A percentile compares a stretch with the other conserved stretches of the same genome.
These are phyloP conservation scores for Poecilia picta DNA, from an alignment of 2,797 vertebrate genomes.

Conservation along the genomic window DNA sequence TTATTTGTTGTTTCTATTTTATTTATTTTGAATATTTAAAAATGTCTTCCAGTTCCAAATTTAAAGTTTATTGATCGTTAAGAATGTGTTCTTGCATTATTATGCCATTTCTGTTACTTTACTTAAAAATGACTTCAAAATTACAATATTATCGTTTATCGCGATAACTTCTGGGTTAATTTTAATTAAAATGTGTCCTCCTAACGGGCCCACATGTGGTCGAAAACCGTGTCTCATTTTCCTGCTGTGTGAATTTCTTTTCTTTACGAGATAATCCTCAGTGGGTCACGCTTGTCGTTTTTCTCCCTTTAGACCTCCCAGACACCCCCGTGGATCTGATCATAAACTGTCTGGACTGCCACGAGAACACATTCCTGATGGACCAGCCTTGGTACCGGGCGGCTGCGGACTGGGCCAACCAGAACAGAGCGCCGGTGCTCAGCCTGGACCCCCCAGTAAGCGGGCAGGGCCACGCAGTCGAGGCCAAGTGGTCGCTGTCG, in stretches of 20 bases:
- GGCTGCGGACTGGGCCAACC: slow-evolving; percentile 96
- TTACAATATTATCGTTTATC: too few relatives aligned
- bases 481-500: slow-evolving; percentile 97
- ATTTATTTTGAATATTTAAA: too few relatives aligned
- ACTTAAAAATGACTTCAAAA: too few relatives aligned
- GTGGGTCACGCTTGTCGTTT: not conserved
- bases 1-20: too few relatives aligned
- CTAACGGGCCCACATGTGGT: too few relatives aligned
- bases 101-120: too few relatives aligned
- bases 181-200: too few relatives aligned
- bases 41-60: too few relatives aligned
- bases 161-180: too few relatives aligned
- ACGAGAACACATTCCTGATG: slow-evolving; percentile 93
- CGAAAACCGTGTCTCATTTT: too few relatives aligned
- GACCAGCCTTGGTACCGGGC: slow-evolving; percentile 97
- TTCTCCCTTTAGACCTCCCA: slow-evolving; percentile 86
- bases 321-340: slow-evolving; percentile 95
- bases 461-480: slow-evolving; percentile 89
- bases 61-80: too few relatives aligned
- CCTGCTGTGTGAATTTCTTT: not conserved
- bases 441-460: slow-evolving; percentile 94
- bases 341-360: slow-evolving; percentile 98
- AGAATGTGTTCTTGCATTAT: too few relatives aligned
- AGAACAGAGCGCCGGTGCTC: slow-evolving; percentile 94
- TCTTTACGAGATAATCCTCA: not conserved